Conservation (phyloP, 1,140 invertebrate species). For the Leptinotarsa lineolata region DNA sequence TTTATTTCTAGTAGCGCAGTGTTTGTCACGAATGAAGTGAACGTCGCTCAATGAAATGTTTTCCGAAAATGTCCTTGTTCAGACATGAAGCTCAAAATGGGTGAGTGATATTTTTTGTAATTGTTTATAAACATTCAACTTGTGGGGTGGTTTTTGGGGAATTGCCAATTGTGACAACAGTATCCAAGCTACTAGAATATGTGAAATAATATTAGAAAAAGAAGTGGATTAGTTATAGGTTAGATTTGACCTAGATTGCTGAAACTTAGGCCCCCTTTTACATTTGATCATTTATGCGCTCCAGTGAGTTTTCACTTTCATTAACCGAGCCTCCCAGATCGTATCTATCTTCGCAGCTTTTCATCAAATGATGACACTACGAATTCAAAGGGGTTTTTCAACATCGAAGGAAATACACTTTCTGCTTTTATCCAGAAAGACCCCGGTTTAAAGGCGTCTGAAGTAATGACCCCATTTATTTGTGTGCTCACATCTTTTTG, state of each 20-base stretch:
- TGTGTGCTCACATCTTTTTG: constrained; percentile 37
- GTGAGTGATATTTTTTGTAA: not conserved
- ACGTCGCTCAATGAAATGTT: not conserved
- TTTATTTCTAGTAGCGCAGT: not conserved
- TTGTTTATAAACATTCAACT: constrained; percentile 1
- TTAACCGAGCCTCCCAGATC: no score
- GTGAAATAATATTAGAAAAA: not conserved
- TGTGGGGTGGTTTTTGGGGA: not conserved
- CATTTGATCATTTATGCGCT: no score
- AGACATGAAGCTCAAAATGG: not conserved
- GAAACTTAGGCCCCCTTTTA: no score
- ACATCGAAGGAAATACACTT: no score
- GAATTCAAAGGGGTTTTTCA: no score
- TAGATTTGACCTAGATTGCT: not conserved
- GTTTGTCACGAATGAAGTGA: not conserved
- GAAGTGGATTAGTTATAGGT: not conserved
- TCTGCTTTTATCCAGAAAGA: no score
- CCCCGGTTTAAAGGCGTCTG: constrained; percentile 12
- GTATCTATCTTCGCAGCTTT: no score
- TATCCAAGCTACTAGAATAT: not conserved
- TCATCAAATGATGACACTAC: no score
- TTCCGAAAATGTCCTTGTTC: not conserved
- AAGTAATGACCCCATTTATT: constrained; percentile 41
- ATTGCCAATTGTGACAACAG: not conserved
- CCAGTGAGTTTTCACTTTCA: no score